Conservation (phyloP, 37 sponge, comb jelly and placozoan genomes). For the Ephydatia muelleri region DNA sequence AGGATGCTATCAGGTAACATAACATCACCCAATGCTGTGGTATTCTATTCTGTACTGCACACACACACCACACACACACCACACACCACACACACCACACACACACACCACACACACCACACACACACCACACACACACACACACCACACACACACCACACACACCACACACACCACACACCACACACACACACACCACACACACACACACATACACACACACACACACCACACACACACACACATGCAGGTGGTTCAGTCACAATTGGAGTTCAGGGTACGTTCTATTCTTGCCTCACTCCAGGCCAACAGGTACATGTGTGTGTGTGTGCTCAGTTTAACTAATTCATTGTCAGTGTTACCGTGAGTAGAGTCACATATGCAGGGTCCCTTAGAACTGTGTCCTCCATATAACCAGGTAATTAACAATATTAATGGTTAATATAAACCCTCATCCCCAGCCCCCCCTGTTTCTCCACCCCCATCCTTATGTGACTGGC, state of each 20-base stretch:
- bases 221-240: neutral
- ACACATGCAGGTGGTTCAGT: neutral
- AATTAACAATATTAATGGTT: neutral
- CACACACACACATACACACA: neutral
- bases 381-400: neutral
- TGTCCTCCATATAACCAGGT: neutral
- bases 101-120: too few species aligned
- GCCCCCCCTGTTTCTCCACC: neutral
- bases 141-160: too few species aligned
- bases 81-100: too few species aligned
- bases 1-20: conserved; percentile 74
- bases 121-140: too few species aligned
- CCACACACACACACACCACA: neutral
- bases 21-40: too few species aligned
- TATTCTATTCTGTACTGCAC: too few species aligned
- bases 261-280: neutral
- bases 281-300: neutral
- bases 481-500: neutral
- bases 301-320: neutral
- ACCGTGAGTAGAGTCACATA: neutral
- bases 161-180: too few species aligned
- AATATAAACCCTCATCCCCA: neutral
- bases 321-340: neutral
- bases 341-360: neutral
- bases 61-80: too few species aligned